These are phyloP conservation scores for Tetrapedia diversipes DNA, from an alignment of 2,888 invertebrate species.

Conservation along the genomic window DNA sequence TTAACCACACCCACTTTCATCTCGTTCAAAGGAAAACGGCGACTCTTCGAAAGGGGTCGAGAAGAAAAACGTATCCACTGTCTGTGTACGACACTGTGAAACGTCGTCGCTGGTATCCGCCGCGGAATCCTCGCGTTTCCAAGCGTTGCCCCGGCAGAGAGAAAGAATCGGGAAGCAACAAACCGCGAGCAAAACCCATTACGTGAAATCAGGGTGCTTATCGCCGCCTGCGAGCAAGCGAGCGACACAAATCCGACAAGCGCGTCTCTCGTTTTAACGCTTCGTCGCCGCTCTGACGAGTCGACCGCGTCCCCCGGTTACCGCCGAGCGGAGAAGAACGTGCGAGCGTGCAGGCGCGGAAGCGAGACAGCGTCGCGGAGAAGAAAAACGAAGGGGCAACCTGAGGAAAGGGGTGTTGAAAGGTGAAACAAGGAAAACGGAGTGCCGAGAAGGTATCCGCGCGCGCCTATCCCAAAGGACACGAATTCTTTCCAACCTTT, in stretches of 20 bases:
- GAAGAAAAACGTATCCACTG: no score
- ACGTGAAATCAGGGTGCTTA: constrained; percentile 47
- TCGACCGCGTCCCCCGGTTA: constrained; percentile 15
- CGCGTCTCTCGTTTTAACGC: constrained; percentile 56
- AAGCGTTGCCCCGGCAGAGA: no score
- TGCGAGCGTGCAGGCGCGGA: background rate
- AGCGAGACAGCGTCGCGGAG: background rate
- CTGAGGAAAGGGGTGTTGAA: background rate
- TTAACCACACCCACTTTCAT: no score
- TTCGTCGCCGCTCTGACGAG: constrained; percentile 43
- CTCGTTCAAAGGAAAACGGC: background rate
- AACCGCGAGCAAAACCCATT: constrained; percentile 38
- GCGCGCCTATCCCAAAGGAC: constrained; percentile 30
- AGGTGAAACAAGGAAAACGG: constrained; percentile 2
- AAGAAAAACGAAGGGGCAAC: background rate
- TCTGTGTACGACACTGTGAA: no score
- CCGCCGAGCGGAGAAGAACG: background rate
- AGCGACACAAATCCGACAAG: constrained; percentile 51
- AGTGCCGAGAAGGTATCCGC: constrained; percentile 18
- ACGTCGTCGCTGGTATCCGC: no score
- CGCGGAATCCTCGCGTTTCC: no score
- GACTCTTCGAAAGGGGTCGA: background rate
- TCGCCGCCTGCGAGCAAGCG: constrained; percentile 37
- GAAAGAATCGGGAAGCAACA: constrained; percentile 31
- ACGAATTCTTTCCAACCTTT: constrained; percentile 31